A percentile compares a stretch with the other conserved stretches of the same genome.
Conservation (phyloP, 1,140 invertebrate species). For the Ptiloglossa arizonensis region DNA sequence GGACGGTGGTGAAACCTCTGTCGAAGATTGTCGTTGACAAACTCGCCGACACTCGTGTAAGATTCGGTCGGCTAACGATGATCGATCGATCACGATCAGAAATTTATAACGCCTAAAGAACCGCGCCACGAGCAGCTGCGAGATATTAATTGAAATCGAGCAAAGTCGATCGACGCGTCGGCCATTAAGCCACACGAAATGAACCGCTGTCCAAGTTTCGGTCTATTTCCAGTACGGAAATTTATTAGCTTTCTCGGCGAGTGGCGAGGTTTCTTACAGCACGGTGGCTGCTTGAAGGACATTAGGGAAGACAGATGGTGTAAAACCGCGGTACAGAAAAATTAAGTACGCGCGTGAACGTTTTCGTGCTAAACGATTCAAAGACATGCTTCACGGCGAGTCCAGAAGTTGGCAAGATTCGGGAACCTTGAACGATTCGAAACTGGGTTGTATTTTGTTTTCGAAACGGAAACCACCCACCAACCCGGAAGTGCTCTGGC, state of each 20-base stretch:
- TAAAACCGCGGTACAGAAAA: constrained; percentile 10
- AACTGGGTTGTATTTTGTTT: constrained; percentile 38
- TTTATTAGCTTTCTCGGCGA: constrained; percentile 7
- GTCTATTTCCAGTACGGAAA: constrained; percentile 14
- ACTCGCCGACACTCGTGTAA: too few species aligned
- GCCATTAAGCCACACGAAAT: background rate
- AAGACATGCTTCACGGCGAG: background rate
- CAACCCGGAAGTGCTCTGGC: background rate
- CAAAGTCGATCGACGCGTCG: constrained; percentile 15
- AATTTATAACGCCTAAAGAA: too few species aligned
- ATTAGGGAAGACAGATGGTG: constrained; percentile 30
- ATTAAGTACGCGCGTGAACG: constrained; percentile 6
- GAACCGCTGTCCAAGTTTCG: background rate
- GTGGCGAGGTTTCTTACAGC: background rate
- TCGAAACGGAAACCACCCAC: background rate
- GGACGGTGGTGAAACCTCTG: too few species aligned
- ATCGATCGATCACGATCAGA: too few species aligned
- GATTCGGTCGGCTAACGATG: too few species aligned
- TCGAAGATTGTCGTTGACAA: too few species aligned
- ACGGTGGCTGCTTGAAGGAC: background rate
- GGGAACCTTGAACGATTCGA: constrained; percentile 33
- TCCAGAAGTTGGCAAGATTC: constrained; percentile 27
- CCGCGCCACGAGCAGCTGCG: background rate
- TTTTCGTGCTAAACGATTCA: background rate
- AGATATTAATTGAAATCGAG: constrained; percentile 16